Conservation (phyloP, 2,113 vertebrate genomes). For the Perca flavescens region DNA sequence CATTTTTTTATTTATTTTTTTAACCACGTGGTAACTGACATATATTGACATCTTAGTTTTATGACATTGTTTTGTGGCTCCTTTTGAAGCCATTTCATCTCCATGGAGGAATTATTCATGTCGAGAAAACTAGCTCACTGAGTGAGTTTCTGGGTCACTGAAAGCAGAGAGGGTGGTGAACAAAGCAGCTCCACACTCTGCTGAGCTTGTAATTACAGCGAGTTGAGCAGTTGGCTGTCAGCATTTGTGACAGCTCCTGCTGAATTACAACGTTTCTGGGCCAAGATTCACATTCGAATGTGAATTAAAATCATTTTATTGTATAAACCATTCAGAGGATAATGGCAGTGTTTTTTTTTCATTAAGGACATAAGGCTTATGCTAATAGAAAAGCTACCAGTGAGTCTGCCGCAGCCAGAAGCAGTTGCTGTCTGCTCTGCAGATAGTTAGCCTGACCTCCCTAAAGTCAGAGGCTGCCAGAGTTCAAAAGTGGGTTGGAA, state of each 20-base stretch:
- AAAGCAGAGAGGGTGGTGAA: slow-evolving; percentile 50
- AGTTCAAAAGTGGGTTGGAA: background rate
- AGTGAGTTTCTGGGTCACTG: slow-evolving; percentile 69
- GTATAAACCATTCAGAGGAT: slow-evolving; percentile 14
- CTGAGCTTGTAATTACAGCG: slow-evolving; percentile 58
- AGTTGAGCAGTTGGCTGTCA: slow-evolving; percentile 48
- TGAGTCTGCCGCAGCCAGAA: background rate
- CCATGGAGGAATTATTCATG: slow-evolving; percentile 64
- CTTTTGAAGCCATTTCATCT: slow-evolving; percentile 40
- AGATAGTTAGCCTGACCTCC: slow-evolving; percentile 4
- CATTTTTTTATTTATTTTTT: background rate
- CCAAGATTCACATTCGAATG: slow-evolving; percentile 27
- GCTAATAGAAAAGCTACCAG: slow-evolving; percentile 5
- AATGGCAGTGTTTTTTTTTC: background rate
- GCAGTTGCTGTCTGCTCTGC: slow-evolving; percentile 24
- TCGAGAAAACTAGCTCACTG: slow-evolving; percentile 56
- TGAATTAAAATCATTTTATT: slow-evolving; percentile 24
- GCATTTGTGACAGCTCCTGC: slow-evolving; percentile 42
- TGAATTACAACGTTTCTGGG: slow-evolving; percentile 36
- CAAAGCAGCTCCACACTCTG: slow-evolving; percentile 38
- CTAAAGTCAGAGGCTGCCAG: slow-evolving; percentile 2
- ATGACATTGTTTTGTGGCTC: slow-evolving; percentile 31
- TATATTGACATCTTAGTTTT: background rate
- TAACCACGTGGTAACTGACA: background rate
- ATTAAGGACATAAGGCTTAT: background rate